Conservation (phyloP, 2,797 vertebrate species). For the Ataeniobius toweri region DNA sequence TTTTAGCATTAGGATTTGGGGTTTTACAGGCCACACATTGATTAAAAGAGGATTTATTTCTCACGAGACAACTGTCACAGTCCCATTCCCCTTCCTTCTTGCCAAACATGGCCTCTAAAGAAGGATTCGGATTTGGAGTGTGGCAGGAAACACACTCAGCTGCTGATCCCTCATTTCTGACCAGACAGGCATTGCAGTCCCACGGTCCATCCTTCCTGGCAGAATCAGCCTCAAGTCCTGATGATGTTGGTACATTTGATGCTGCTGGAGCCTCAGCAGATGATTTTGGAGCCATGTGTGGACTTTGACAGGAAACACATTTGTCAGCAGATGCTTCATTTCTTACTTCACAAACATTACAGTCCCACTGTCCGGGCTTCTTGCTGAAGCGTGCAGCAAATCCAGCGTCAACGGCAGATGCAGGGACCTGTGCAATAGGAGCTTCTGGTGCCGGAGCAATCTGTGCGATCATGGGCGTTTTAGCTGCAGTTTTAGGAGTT, state of each 20-base stretch:
- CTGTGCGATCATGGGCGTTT: constrained; percentile 42
- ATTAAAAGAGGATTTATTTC: constrained; percentile 77
- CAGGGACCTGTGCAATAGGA: constrained; percentile 23
- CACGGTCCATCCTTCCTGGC: constrained; percentile 58
- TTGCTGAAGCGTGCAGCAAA: constrained; percentile 81
- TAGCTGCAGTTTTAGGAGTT: constrained; percentile 60
- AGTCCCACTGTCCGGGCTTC: constrained; percentile 86
- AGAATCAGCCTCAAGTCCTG: constrained; percentile 64
- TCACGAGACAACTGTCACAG: constrained; percentile 84
- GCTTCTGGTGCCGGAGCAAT: constrained; percentile 50
- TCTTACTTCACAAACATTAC: constrained; percentile 78
- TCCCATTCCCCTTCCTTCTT: constrained; percentile 91
- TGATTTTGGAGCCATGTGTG: constrained; percentile 74
- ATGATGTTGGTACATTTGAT: constrained; percentile 36
- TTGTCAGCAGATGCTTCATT: constrained; percentile 77
- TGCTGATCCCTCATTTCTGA: constrained; percentile 61
- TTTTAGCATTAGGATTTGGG: constrained; percentile 81
- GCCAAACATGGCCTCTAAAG: constrained; percentile 75
- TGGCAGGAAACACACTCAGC: constrained; percentile 56
- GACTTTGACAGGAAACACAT: constrained; percentile 79
- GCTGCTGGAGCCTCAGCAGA: constrained; percentile 27
- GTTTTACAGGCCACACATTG: constrained; percentile 84
- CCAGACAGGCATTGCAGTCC: constrained; percentile 60
- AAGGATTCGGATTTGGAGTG: constrained; percentile 19
- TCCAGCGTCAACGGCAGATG: constrained; percentile 54